A percentile compares a stretch with the other conserved stretches of the same genome.
Conservation (phyloP, 2,888 invertebrate genomes). For the Cremastinae sp. region DNA sequence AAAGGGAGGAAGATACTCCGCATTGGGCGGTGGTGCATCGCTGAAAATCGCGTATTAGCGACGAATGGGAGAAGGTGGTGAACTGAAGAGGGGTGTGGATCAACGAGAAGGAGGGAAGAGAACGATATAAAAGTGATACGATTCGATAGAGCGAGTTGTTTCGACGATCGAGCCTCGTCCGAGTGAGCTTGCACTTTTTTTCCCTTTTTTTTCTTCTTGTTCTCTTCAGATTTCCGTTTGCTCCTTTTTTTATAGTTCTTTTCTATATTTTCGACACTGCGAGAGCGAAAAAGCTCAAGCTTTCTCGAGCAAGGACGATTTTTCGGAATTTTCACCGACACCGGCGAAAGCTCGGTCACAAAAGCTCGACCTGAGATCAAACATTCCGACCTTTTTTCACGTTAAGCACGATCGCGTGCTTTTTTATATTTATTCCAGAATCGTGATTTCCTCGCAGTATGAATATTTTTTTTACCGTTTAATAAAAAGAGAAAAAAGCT, state of each 20-base stretch:
- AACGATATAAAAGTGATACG: constrained; percentile 50
- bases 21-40: constrained; percentile 68
- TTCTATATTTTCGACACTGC: neutral
- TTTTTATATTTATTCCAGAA: too few species aligned
- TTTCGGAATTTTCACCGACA: neutral
- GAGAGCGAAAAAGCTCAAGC: neutral
- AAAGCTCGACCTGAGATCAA: constrained; percentile 5
- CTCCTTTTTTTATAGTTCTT: neutral
- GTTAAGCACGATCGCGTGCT: neutral
- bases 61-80: constrained; percentile 12
- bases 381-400: neutral
- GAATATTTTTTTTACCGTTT: neutral
- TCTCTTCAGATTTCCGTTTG: neutral
- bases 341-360: neutral
- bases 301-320: neutral
- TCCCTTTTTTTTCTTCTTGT: neutral
- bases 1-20: constrained; percentile 63
- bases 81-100: neutral
- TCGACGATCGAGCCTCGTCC: constrained; percentile 49
- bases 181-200: constrained; percentile 31
- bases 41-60: constrained; percentile 53
- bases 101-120: neutral
- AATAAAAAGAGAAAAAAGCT: neutral
- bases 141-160: constrained; percentile 48
- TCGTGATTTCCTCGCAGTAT: too few species aligned